Base-by-base conservation (phyloP, 2,888 invertebrate species). In the Aricia artaxerxes region DNA sequence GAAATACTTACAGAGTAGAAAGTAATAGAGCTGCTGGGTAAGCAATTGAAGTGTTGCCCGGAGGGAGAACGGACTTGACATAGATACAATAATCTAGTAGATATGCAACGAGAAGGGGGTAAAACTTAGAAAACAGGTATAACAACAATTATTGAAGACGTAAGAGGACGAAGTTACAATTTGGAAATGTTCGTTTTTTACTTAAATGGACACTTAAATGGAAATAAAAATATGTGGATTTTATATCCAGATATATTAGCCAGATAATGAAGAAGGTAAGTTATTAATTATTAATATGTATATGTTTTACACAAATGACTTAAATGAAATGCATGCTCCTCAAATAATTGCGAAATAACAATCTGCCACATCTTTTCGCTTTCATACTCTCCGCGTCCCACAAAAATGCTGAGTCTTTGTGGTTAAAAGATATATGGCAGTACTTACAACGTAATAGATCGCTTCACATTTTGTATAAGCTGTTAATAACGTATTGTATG, bases 381-480 rank as follows among this genome's bases (percentile, higher is more conserved):
- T 35, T 1, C 13, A 9, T 31, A 5, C 69, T 69, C 69, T 38
- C 2, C 5, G 35, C 35, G 16, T 69, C 16, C 69, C 69, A 69
- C 35, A 69, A 69, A 69, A 73, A 73, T 73, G 73, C 73, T 73
- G 73, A 73, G 24, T 73, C 73, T 73, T 40, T n/a, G 73, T 24
- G 73, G 73, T 73, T 44, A 44, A 73, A 31, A 73, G 73, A 73
- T 73, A 73, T 73, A 73, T 44, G 9, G 44, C n/a, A 9, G 73
- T 73, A 73, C 73, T 73, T 73, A 73, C 73, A 73, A 40, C 44
- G 13, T 73, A 24, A 40, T n/a, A 73, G 44, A 73, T 73, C 73
- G 44, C 73, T 73, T 44, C 73, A 44, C 73, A 73, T 73, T 73
- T 73, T 38, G 69, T 69, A 69, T 24, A 16, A 38, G 35, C 38